Evolutionary conservation across 2,113 vertebrate genomes (phyloP).

Genomic region (Gadus chalcogrammus): DNA sequence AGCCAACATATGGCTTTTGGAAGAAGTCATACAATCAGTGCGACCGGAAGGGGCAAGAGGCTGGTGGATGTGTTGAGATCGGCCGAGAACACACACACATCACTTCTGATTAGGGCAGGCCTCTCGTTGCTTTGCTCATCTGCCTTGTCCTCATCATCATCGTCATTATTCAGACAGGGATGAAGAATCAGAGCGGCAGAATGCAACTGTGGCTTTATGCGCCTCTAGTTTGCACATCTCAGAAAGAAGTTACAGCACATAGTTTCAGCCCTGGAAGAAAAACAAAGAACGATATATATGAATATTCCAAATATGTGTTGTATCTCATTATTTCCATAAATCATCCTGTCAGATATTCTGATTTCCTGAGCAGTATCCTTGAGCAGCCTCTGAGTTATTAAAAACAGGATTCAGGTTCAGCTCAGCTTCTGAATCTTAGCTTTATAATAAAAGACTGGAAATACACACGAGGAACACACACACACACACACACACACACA

Average conservation of each 20-base stretch:
- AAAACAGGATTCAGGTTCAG: background rate
- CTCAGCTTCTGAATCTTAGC: background rate
- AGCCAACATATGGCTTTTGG: no score
- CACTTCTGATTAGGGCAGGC: background rate
- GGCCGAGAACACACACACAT: conserved; percentile 4
- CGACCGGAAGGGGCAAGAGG: no score
- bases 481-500: no score
- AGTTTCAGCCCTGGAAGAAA: no score
- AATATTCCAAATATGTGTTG: no score
- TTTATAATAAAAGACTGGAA: background rate
- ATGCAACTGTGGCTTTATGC: background rate
- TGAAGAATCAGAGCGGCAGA: no score
- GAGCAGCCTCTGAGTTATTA: background rate
- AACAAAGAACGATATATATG: no score
- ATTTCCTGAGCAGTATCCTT: background rate
- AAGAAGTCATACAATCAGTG: no score
- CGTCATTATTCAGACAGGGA: no score
- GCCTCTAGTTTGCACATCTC: background rate
- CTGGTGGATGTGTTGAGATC: no score
- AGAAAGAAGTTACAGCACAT: background rate
- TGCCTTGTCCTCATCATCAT: no score
- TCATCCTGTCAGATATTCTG: conserved; percentile 8
- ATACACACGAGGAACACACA: background rate
- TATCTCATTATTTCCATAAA: conserved; percentile 2
- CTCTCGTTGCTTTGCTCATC: background rate